Evolutionary conservation across 2,113 vertebrate species (phyloP), one percentile per base, ranked within the genome.

Genomic region (Ciconia maguari): DNA sequence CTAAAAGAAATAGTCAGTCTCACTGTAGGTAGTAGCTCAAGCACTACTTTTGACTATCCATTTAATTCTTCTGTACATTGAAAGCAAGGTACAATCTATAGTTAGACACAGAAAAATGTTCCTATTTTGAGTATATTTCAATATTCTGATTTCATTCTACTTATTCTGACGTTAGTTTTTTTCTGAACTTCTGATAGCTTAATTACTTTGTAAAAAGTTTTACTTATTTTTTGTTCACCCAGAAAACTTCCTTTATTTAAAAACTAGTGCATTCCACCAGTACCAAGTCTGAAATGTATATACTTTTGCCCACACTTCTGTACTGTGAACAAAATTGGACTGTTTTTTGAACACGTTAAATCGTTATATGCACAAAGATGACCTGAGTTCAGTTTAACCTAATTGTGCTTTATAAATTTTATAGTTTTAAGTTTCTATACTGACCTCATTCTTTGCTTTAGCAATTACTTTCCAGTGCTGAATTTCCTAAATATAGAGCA

Each of bases 111-210:
- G 76, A 64, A 84, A 97, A 95, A 76, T n/a, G 68, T 92, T 96
- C 34, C 91, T 97, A 83, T 96, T 96, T 97, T 96, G 70, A 81
- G 86, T 95, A 25, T 79, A 87, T 96, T 87, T 97, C 78, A 91
- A 44, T 95, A 93, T 86, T 76, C 87, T 89, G 83, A 78, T 94
- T 96, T 91, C 61, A 93, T 78, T 65, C 58, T 86, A 75, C 94
- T 94, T 96, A 55, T 65, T 96, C 81, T 72, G 76, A 81, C 85
- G 46, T 71, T 92, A 89, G 61, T 58, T 84, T 81, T 69, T 61
- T 48, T 38, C 38, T 36, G 61, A 91, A 91, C 41, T 55, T 76
- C 70, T 92, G 83, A 94, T 84, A 85, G 36, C 79, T 87, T 69
- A 83, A 60, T 96, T 86, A 75, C 81, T 94, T 90, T 90, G 74